These are phyloP conservation scores for Phrynosoma platyrhinos DNA, from an alignment of 2,113 vertebrate genomes.

Conservation along the genomic window DNA sequence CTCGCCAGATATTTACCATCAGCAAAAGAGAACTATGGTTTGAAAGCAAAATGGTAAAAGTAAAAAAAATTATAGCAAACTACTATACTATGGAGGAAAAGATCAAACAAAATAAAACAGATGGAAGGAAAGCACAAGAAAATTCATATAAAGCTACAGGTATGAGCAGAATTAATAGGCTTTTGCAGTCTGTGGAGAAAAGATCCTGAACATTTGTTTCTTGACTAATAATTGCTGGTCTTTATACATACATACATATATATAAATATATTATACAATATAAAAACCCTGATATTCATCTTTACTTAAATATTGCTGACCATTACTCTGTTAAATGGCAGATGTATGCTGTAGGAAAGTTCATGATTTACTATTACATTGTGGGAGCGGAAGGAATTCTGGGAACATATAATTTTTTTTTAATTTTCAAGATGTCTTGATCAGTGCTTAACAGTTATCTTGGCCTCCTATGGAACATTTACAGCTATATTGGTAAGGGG, in stretches of 20 bases:
- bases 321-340: not conserved
- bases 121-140: not conserved
- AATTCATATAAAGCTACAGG: not conserved
- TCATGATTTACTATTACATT: not conserved
- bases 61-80: not conserved
- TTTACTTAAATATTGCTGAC: slow-evolving; percentile 28
- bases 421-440: too few relatives aligned
- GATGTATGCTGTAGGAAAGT: not conserved
- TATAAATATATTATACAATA: not conserved
- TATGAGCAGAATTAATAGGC: not conserved
- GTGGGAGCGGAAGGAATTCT: not conserved
- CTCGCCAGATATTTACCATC: too few relatives aligned
- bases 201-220: not conserved
- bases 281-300: not conserved
- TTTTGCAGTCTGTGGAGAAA: not conserved
- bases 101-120: not conserved
- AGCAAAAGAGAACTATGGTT: not conserved
- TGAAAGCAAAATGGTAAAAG: not conserved
- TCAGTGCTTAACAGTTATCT: not conserved
- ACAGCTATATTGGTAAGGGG: not conserved
- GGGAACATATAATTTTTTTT: not conserved
- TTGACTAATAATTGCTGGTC: not conserved
- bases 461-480: not conserved
- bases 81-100: not conserved
- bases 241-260: not conserved